A percentile compares a stretch with the other conserved stretches of the same genome.
Evolutionary conservation across 2,113 vertebrate genomes (phyloP).

Genomic region (Ctenodactylus gundi): DNA sequence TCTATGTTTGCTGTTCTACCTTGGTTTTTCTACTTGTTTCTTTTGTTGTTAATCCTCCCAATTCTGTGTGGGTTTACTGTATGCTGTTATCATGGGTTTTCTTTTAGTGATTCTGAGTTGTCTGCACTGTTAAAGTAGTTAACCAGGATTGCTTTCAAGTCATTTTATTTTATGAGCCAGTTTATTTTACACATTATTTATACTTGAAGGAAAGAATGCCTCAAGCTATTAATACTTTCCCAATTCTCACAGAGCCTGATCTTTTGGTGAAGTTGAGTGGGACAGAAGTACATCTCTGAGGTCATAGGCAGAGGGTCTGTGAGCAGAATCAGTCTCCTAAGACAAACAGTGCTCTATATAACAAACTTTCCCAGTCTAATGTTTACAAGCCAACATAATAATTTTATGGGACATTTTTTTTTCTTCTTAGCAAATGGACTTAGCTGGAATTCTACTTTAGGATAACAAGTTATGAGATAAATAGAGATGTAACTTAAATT

Average conservation of each 20-base stretch:
- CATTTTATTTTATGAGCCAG: neutral
- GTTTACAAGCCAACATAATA: neutral
- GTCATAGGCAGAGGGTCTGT: neutral
- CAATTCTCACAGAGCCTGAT: neutral
- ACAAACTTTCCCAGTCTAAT: neutral
- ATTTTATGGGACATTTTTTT: neutral
- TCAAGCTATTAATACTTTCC: neutral
- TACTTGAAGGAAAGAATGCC: neutral
- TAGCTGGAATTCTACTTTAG: conserved; percentile 44
- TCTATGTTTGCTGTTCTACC: neutral
- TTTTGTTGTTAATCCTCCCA: neutral
- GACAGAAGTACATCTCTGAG: neutral
- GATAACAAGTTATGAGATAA: neutral
- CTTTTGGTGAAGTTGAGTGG: neutral
- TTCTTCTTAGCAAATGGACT: conserved; percentile 31
- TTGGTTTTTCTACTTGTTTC: neutral
- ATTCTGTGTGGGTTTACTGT: neutral
- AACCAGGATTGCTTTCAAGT: neutral
- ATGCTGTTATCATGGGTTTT: neutral
- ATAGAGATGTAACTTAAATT: conserved; percentile 23
- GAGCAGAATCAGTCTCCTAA: neutral
- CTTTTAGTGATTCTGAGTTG: neutral
- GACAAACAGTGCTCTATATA: neutral
- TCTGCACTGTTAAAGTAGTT: neutral
- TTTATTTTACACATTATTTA: neutral